phyloP scores from a whole-genome alignment of 2,888 invertebrate species.

The Drosophila quasianomalipes region DNA sequence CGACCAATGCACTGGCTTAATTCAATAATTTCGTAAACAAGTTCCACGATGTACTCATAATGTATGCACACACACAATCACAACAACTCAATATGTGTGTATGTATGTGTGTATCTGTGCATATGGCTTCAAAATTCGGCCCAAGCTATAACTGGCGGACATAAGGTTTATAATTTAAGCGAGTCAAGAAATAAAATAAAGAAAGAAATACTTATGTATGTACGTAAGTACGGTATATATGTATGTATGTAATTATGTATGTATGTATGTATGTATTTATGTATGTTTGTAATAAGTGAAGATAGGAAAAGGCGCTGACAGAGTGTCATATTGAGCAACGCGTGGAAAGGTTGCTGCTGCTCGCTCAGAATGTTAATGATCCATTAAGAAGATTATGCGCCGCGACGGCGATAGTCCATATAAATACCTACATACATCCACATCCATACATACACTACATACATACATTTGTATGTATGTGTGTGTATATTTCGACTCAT shows the following conservation, averaged over 20 bases:
- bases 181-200: constrained; percentile 12
- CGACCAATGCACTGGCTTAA: constrained; percentile 57
- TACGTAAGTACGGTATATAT: not conserved
- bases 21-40: constrained; percentile 71
- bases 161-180: constrained; percentile 24
- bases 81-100: constrained; percentile 27
- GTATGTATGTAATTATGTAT: not conserved
- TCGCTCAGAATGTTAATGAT: constrained; percentile 76
- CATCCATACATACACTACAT: not conserved
- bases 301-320: constrained; percentile 55
- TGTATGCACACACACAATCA: constrained; percentile 35
- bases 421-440: not conserved
- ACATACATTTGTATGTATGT: not conserved
- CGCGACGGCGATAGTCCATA: constrained; percentile 42
- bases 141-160: constrained; percentile 32
- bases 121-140: constrained; percentile 3
- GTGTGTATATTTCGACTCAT: constrained; percentile 9
- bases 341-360: constrained; percentile 55
- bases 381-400: constrained; percentile 79
- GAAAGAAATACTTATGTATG: constrained; percentile 14
- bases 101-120: not conserved
- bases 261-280: not conserved
- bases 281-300: constrained; percentile 15
- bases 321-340: constrained; percentile 57
- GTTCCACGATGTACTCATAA: constrained; percentile 57